These are phyloP conservation scores for Australoheros scitulus DNA, from an alignment of 2,113 vertebrate genomes.

Conservation along the genomic window DNA sequence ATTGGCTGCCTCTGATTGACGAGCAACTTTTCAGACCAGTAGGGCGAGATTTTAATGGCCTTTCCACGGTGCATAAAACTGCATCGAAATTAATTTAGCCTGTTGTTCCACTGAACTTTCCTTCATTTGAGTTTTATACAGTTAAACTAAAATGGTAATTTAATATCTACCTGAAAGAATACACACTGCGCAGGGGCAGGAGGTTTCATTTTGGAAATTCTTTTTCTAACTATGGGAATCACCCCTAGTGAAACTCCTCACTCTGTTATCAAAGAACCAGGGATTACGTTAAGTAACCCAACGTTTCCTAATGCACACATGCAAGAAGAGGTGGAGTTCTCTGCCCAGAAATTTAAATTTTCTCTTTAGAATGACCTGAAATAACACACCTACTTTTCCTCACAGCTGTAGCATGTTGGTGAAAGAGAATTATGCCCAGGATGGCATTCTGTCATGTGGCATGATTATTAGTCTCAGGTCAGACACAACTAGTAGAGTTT, in stretches of 20 bases:
- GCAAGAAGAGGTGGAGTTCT: background rate
- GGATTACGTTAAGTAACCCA: too few relatives aligned
- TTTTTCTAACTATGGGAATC: too few relatives aligned
- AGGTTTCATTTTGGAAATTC: background rate
- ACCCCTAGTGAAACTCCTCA: too few relatives aligned
- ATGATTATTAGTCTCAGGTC: slow-evolving; percentile 35
- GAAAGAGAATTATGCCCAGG: slow-evolving; percentile 2
- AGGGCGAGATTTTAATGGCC: slow-evolving; percentile 38
- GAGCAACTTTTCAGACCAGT: slow-evolving; percentile 29
- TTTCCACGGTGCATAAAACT: slow-evolving; percentile 25
- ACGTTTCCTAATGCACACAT: background rate
- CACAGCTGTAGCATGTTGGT: background rate
- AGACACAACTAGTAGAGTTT: slow-evolving; percentile 11
- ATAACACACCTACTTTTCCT: background rate
- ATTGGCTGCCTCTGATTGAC: slow-evolving; percentile 21
- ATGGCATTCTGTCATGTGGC: background rate
- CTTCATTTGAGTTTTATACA: background rate
- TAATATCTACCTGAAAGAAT: too few relatives aligned
- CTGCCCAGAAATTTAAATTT: background rate
- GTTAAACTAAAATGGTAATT: background rate
- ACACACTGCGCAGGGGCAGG: too few relatives aligned
- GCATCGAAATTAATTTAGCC: background rate
- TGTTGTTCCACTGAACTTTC: background rate
- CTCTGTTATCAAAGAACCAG: too few relatives aligned
- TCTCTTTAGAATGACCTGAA: slow-evolving; percentile 6